Conservation (phyloP, 2,888 invertebrate genomes). For the Dryomyza anilis region DNA sequence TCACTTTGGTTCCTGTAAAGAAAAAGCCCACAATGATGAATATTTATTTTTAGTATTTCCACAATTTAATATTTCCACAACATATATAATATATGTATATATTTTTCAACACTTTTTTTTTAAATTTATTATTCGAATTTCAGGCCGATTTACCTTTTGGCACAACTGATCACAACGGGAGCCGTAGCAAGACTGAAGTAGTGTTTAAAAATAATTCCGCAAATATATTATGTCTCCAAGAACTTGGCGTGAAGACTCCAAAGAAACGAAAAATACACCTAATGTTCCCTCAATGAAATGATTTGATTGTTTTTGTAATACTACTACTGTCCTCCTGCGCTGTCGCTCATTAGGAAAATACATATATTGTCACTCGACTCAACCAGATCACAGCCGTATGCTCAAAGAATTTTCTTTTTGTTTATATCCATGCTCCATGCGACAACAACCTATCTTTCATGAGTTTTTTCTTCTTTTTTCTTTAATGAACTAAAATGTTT, state of each 20-base stretch:
- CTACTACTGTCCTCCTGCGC: conserved; percentile 3
- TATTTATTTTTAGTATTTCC: not conserved
- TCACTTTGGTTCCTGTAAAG: no score
- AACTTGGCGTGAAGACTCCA: no score
- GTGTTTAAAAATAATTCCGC: conserved; percentile 12
- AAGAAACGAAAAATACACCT: not conserved
- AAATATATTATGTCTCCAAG: not conserved
- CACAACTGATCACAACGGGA: conserved; percentile 33
- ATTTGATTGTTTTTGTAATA: not conserved
- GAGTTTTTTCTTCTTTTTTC: not conserved
- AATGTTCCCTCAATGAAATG: not conserved
- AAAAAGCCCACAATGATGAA: no score
- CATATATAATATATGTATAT: not conserved
- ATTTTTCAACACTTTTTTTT: not conserved
- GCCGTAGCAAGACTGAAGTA: conserved; percentile 33
- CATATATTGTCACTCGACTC: not conserved
- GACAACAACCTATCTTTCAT: conserved; percentile 40
- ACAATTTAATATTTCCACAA: not conserved
- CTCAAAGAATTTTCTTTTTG: conserved; percentile 17
- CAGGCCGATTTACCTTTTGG: not conserved
- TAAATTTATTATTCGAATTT: not conserved
- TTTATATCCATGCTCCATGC: conserved; percentile 37
- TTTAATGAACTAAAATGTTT: conserved; percentile 9
- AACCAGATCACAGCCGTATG: not conserved
- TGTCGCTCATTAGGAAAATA: conserved; percentile 13